Percentiles rank a stretch among this genome's conserved stretches.
phyloP scores from a whole-genome alignment of 2,797 vertebrate species.

The Manis crassicaudata region DNA sequence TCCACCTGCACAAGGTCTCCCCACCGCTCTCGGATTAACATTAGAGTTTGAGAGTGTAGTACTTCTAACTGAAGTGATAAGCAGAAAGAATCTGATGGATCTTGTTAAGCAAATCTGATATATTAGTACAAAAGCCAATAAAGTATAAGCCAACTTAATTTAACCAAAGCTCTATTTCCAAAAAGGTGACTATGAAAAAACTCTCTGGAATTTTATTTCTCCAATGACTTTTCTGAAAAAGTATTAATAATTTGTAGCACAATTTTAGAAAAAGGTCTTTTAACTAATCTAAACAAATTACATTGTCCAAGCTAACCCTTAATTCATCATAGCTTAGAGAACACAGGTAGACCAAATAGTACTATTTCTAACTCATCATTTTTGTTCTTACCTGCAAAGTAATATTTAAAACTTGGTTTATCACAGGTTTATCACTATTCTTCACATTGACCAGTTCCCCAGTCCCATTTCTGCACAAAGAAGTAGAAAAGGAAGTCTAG shows the following conservation, averaged over 20 bases:
- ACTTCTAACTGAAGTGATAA: slow-evolving; percentile 98
- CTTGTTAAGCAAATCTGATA: slow-evolving; percentile 88
- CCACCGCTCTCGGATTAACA: slow-evolving; percentile 98
- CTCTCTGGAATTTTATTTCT: slow-evolving; percentile 43
- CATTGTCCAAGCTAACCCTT: not conserved
- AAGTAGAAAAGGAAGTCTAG: not conserved
- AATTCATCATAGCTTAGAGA: slow-evolving; percentile 53
- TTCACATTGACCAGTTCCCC: slow-evolving; percentile 20
- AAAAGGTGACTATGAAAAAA: slow-evolving; percentile 44
- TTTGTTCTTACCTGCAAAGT: slow-evolving; percentile 9
- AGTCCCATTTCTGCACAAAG: not conserved
- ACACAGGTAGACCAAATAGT: slow-evolving; percentile 12
- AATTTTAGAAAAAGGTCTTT: slow-evolving; percentile 60
- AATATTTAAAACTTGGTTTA: slow-evolving; percentile 49
- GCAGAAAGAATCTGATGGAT: slow-evolving; percentile 95
- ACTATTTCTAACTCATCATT: slow-evolving; percentile 40
- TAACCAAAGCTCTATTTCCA: slow-evolving; percentile 22
- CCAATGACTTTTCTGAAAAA: slow-evolving; percentile 33
- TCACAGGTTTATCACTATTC: not conserved
- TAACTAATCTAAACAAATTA: slow-evolving; percentile 51
- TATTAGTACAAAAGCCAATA: slow-evolving; percentile 13
- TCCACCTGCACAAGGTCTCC: slow-evolving; percentile 99
- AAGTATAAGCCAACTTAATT: slow-evolving; percentile 53
- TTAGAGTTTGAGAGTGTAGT: slow-evolving; percentile 97
- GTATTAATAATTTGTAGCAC: not conserved